A percentile compares a stretch with the other conserved stretches of the same genome.
Conservation (phyloP, 1,140 invertebrate genomes). For the Drosophila nannoptera region DNA sequence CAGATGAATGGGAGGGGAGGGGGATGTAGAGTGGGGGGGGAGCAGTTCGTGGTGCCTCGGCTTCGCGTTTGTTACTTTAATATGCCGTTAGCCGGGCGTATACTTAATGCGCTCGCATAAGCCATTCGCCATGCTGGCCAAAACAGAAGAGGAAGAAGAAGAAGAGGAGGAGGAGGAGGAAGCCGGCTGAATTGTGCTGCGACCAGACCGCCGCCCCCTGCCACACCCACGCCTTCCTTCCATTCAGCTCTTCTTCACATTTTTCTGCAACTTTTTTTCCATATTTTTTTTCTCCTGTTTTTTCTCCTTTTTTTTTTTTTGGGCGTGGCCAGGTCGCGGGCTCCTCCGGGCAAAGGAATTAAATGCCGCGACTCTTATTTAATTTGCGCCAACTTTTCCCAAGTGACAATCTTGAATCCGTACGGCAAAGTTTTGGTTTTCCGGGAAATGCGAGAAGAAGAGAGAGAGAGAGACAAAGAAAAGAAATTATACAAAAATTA, state of each 20-base stretch:
- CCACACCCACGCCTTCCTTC: not conserved
- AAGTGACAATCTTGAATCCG: not conserved
- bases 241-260: not conserved
- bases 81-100: slow-evolving; percentile 32
- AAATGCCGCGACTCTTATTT: slow-evolving; percentile 6
- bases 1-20: too few species aligned
- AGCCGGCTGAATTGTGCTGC: not conserved
- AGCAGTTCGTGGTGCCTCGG: too few species aligned
- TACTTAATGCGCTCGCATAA: slow-evolving; percentile 63
- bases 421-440: too few species aligned
- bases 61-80: slow-evolving; percentile 33
- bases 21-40: too few species aligned
- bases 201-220: not conserved
- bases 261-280: not conserved
- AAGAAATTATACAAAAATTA: not conserved
- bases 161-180: not conserved
- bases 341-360: slow-evolving; percentile 1
- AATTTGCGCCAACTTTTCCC: not conserved
- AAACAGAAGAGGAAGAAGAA: not conserved
- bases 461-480: not conserved
- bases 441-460: not conserved
- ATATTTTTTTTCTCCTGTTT: not conserved
- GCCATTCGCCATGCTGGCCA: slow-evolving; percentile 27
- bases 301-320: slow-evolving; percentile 1
- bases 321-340: slow-evolving; percentile 28